Base-by-base conservation (phyloP, 2,888 invertebrate genomes). In the Agriopis marginaria region DNA sequence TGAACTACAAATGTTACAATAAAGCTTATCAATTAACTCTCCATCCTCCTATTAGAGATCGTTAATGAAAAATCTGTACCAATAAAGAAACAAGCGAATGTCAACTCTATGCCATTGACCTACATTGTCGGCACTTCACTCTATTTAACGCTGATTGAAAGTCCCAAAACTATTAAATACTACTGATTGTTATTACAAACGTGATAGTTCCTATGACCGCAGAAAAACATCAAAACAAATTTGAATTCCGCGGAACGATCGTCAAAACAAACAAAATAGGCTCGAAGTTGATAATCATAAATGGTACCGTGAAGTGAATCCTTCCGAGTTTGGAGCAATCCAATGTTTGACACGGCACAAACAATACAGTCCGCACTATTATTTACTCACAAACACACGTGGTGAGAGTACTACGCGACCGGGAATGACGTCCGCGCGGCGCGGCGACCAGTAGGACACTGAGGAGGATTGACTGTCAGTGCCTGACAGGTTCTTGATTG, bases 381-480 rank as follows among this genome's bases (percentile, higher is more conserved):
- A 32, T 90, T 91, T 90, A 90, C 89, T 86, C 89, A 90, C 90
- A 90, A 88, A 86, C 85, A 84, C 90, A 89, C 90, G 90, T 89
- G 87, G 82, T 75, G 77, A 62, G 74, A 74, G 68, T 69, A 62
- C 60, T 62, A 68, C 63, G 74, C 63, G 74, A 75, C 76, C 73
- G 81, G 75, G 63, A 73, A 74, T 74, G 56, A 82, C 90, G 88
- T 85, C 86, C 86, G 84, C 70, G 58, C 87, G 80, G 82, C 74
- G 63, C 81, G 82, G 77, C 84, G 82, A 77, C 77, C 77, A 74
- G 71, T 85, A 75, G 87, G 87, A 89, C 85, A 91, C 91, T 91
- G 66, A 59, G 65, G 66, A 59, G 65, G 55, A 63, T 42, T 47
- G 86, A 85, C 81, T 74, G 74, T 61, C 61, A 23, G 40, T 0